Percentiles rank a stretch among this genome's conserved stretches.
Evolutionary conservation across 2,113 vertebrate species (phyloP).

Genomic region (Lynx canadensis): DNA sequence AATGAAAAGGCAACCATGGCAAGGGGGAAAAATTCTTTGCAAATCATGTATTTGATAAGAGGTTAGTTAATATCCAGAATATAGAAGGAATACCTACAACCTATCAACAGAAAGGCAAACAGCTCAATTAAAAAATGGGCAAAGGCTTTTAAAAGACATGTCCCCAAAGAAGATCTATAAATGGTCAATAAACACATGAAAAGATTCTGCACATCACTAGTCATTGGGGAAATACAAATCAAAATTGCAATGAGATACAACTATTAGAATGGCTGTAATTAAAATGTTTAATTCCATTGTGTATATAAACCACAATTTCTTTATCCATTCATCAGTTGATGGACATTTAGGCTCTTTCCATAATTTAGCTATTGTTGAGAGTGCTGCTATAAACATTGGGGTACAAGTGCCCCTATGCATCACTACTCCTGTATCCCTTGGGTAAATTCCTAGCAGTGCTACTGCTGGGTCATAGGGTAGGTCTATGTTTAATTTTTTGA

Average conservation of each 20-base stretch:
- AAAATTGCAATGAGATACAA: background rate
- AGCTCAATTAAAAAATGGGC: background rate
- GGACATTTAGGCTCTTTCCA: too few relatives aligned
- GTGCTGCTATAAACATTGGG: too few relatives aligned
- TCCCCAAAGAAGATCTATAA: background rate
- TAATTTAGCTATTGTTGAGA: too few relatives aligned
- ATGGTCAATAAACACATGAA: background rate
- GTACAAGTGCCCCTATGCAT: too few relatives aligned
- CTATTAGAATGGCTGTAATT: background rate
- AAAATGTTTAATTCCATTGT: background rate
- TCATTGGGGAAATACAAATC: background rate
- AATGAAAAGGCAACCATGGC: background rate
- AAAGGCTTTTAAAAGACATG: background rate
- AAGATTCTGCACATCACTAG: background rate
- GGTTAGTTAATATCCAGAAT: background rate
- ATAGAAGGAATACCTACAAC: background rate
- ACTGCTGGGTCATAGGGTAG: too few relatives aligned
- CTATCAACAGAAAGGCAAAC: background rate
- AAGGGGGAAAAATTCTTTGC: background rate
- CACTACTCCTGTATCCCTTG: too few relatives aligned
- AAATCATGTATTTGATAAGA: background rate
- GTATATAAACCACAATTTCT: too few relatives aligned
- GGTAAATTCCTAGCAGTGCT: too few relatives aligned
- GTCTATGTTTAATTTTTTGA: too few relatives aligned
- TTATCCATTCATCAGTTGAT: too few relatives aligned